Conservation (phyloP, 2,888 invertebrate genomes). For the Galeruca laticollis region DNA sequence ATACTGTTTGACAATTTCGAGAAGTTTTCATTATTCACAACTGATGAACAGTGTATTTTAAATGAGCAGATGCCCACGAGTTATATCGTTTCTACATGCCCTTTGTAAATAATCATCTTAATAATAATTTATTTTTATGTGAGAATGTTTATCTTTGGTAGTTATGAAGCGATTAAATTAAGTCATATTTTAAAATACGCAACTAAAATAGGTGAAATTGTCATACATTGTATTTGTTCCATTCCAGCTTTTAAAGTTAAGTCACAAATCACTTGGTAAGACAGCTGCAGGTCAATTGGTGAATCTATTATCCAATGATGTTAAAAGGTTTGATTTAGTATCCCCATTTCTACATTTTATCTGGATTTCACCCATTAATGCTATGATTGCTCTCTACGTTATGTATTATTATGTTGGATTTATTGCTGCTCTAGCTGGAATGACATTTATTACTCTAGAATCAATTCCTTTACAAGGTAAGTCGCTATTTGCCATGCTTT, state of each 20-base stretch:
- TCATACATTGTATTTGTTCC: constrained; percentile 68
- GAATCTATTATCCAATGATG: constrained; percentile 88
- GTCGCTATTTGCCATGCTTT: neutral
- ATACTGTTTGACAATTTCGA: no score
- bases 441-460: constrained; percentile 70
- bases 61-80: neutral
- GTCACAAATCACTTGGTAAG: constrained; percentile 79
- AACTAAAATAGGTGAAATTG: no score
- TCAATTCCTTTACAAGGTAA: constrained; percentile 70
- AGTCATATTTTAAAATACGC: no score
- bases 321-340: constrained; percentile 82
- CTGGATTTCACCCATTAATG: constrained; percentile 85
- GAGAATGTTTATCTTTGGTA: no score
- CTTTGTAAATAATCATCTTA: neutral
- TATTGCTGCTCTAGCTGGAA: constrained; percentile 72
- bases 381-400: constrained; percentile 73
- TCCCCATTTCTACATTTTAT: constrained; percentile 80
- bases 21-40: no score
- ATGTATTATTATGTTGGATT: constrained; percentile 70
- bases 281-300: constrained; percentile 88
- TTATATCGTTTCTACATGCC: constrained; percentile 72
- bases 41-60: no score
- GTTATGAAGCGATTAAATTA: no score
- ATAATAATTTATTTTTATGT: constrained; percentile 55
- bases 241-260: constrained; percentile 72